phyloP scores from a whole-genome alignment of 1,140 invertebrate genomes.

The Whitmania pigra region DNA sequence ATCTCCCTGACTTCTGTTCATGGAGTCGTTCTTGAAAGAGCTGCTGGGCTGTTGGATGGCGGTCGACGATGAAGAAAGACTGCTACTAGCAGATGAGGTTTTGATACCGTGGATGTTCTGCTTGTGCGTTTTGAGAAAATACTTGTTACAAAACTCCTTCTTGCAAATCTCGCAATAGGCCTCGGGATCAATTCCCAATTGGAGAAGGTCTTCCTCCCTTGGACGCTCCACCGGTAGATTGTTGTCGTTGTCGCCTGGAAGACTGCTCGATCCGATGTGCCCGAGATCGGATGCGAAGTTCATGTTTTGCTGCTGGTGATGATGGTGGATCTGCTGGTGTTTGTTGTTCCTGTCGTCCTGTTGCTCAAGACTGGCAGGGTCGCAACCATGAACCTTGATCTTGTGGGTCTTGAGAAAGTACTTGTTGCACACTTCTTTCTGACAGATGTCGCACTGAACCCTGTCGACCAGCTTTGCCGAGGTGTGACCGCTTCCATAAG shows the following conservation, averaged over 20 bases:
- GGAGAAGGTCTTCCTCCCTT: slow-evolving; percentile 36
- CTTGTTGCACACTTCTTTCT: slow-evolving; percentile 95
- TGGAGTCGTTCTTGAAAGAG: slow-evolving; percentile 21
- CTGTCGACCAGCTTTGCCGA: slow-evolving; percentile 46
- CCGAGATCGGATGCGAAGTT: slow-evolving; percentile 1
- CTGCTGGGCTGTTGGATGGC: slow-evolving; percentile 37
- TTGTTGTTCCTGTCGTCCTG: slow-evolving; percentile 10
- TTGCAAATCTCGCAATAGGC: slow-evolving; percentile 67
- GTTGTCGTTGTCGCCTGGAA: slow-evolving; percentile 16
- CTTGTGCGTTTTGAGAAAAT: slow-evolving; percentile 49
- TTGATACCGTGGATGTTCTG: slow-evolving; percentile 49
- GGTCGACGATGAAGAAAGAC: slow-evolving; percentile 28
- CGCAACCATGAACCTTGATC: slow-evolving; percentile 94
- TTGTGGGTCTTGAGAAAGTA: slow-evolving; percentile 99
- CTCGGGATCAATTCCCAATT: slow-evolving; percentile 58
- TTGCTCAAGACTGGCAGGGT: slow-evolving; percentile 23
- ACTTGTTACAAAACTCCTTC: slow-evolving; percentile 48
- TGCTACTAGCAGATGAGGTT: background rate
- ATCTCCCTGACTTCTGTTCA: background rate
- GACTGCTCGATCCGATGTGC: background rate
- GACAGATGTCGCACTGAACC: slow-evolving; percentile 90
- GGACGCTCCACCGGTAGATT: slow-evolving; percentile 29
- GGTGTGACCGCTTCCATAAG: slow-evolving; percentile 28
- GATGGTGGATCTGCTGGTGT: slow-evolving; percentile 1
- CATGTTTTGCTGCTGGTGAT: slow-evolving; percentile 11